Evolutionary conservation across 2,113 vertebrate species (phyloP).

Genomic region (Ivindomyrus marchei): DNA sequence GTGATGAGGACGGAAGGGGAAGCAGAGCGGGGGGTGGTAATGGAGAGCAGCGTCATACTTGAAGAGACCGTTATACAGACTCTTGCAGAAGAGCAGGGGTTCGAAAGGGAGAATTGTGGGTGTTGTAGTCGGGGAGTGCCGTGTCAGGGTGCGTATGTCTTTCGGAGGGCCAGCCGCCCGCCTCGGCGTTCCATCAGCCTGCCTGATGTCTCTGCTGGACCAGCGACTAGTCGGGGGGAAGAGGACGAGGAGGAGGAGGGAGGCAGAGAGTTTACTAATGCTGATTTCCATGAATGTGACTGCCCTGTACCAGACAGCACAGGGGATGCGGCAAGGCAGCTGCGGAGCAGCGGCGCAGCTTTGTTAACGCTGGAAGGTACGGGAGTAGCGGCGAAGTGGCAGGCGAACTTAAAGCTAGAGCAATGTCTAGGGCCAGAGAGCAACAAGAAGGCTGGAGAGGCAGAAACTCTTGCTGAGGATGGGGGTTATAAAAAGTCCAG

Average conservation of each 20-base stretch:
- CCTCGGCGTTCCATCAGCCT: slow-evolving; percentile 44
- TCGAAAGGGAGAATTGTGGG: background rate
- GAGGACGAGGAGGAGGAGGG: background rate
- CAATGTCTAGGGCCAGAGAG: background rate
- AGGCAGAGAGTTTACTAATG: background rate
- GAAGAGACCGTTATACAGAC: background rate
- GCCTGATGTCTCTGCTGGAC: slow-evolving; percentile 34
- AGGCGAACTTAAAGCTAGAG: background rate
- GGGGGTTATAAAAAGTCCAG: slow-evolving; percentile 20
- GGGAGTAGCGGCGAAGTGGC: slow-evolving; percentile 6
- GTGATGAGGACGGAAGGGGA: background rate
- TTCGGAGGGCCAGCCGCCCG: slow-evolving; percentile 6
- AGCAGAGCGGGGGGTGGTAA: background rate
- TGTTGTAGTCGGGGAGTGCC: background rate
- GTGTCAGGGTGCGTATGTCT: background rate
- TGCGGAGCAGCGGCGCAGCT: background rate
- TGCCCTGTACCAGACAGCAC: background rate
- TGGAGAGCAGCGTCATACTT: too few relatives aligned
- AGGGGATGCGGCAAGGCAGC: background rate
- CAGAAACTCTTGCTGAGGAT: background rate
- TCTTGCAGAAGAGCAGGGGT: background rate
- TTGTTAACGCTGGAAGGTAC: background rate
- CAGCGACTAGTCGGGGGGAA: background rate
- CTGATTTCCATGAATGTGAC: background rate
- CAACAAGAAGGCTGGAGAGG: background rate